A percentile compares a stretch with the other conserved stretches of the same genome.
phyloP scores from a whole-genome alignment of 2,888 invertebrate genomes.

The Callimorpha dominula region DNA sequence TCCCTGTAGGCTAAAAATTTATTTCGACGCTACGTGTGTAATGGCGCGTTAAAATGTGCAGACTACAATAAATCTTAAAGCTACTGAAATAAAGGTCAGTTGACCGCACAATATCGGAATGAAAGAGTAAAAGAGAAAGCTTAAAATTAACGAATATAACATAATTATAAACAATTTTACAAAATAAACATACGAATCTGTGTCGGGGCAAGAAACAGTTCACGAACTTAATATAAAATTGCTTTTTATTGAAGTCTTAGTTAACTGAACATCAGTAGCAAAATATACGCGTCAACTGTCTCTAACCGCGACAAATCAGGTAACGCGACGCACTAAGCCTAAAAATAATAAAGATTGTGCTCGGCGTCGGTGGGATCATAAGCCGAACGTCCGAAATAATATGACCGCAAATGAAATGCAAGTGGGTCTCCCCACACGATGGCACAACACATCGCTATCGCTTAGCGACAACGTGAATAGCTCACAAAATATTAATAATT shows the following conservation, averaged over 20 bases:
- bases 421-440: conserved; percentile 61
- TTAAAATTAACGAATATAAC: conserved; percentile 58
- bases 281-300: conserved; percentile 48
- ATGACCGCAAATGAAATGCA: conserved; percentile 77
- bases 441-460: conserved; percentile 76
- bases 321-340: conserved; percentile 80
- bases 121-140: conserved; percentile 73
- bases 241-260: not conserved
- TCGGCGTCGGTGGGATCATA: conserved; percentile 82
- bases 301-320: conserved; percentile 72
- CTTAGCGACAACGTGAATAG: conserved; percentile 75
- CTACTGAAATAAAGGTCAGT: conserved; percentile 49
- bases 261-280: not conserved
- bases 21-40: conserved; percentile 42
- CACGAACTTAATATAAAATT: conserved; percentile 1
- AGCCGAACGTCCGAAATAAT: conserved; percentile 76
- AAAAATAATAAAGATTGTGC: conserved; percentile 73
- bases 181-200: conserved; percentile 63
- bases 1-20: conserved; percentile 42
- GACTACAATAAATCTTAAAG: conserved; percentile 36
- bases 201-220: conserved; percentile 56
- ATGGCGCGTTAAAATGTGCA: conserved; percentile 29
- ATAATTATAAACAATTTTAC: conserved; percentile 57
- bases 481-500: conserved; percentile 74
- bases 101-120: conserved; percentile 68